Base-by-base conservation (phyloP, 2,113 vertebrate genomes). In the Lota lota region DNA sequence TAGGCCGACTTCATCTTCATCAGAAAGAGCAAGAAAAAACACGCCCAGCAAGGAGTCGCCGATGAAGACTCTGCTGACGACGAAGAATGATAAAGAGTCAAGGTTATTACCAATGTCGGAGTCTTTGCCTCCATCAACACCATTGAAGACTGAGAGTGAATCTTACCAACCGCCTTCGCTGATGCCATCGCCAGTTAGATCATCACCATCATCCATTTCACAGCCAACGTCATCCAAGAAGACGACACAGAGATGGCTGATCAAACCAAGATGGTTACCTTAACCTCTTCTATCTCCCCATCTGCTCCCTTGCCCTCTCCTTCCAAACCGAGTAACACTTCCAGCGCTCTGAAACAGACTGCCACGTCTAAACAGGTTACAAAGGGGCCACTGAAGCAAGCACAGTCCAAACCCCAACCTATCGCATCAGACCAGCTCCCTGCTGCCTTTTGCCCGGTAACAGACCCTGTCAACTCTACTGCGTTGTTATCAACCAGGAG, bases 251-350 rank as follows among this genome's bases (percentile, higher is more conserved):
- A 86, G 80, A 40, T 69, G 63, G 47, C 63, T 0, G 72, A 85
- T 36, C 63, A 78, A 56, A 80, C 80, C 16, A 67, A 67, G 56
- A 22, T 20, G 12, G 72, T 61, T 3, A 5, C 60, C 53, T 15
- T 19, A 17, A 22, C 67, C 11, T 19, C 40, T 61, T 22, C 59
- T 28, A 60, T 16, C 56, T 16, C 5, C 56, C 16, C 17, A 4
- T 3, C 17, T 2, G 8, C 14, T 14, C 40, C 66, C 10, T 47
- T 70, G 1, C 4, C 70, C 19, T 57, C 71, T 56, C 22, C 64
- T 18, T 21, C 77, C 1, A 76, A 82, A 18, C 72, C 76, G 62
- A 85, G 78, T 63, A 77, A 83, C 63, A 77, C 47, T 63, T 67
- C 77, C 14, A 63, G 33, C 2, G 40, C 61, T 59, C 40, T 63